Percentiles rank a stretch among this genome's conserved stretches.
phyloP scores from a whole-genome alignment of 2,888 invertebrate species.

The Nemapogon koenigi region DNA sequence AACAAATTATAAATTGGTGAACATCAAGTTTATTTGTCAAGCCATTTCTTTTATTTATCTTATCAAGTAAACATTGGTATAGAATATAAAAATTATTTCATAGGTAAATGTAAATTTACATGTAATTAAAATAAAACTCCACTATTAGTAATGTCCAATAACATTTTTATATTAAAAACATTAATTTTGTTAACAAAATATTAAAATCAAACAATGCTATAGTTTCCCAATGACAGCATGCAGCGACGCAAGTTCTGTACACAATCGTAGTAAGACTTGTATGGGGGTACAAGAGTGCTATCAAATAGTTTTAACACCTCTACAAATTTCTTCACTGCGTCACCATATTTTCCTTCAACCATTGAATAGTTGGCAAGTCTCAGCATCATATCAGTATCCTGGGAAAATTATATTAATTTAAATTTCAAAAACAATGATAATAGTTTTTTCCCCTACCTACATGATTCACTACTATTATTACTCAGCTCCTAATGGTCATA shows the following conservation, averaged over 20 bases:
- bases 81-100: no score
- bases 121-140: background rate
- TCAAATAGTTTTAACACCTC: slow-evolving; percentile 73
- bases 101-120: background rate
- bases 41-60: no score
- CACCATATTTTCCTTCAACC: slow-evolving; percentile 67
- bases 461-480: background rate
- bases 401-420: slow-evolving; percentile 14
- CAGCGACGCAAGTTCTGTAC: slow-evolving; percentile 75
- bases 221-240: slow-evolving; percentile 71
- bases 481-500: background rate
- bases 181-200: slow-evolving; percentile 6
- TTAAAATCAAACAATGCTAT: slow-evolving; percentile 37
- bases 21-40: no score
- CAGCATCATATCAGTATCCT: slow-evolving; percentile 76
- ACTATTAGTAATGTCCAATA: background rate
- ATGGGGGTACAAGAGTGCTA: slow-evolving; percentile 73
- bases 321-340: slow-evolving; percentile 70
- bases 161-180: slow-evolving; percentile 3
- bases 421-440: slow-evolving; percentile 4
- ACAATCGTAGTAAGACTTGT: slow-evolving; percentile 76
- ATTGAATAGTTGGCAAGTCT: slow-evolving; percentile 67
- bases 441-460: background rate
- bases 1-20: no score
- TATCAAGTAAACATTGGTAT: no score